Percentiles rank a stretch among this genome's conserved stretches.
phyloP scores from a whole-genome alignment of 2,888 invertebrate genomes.

The Acholoe squamosa region DNA sequence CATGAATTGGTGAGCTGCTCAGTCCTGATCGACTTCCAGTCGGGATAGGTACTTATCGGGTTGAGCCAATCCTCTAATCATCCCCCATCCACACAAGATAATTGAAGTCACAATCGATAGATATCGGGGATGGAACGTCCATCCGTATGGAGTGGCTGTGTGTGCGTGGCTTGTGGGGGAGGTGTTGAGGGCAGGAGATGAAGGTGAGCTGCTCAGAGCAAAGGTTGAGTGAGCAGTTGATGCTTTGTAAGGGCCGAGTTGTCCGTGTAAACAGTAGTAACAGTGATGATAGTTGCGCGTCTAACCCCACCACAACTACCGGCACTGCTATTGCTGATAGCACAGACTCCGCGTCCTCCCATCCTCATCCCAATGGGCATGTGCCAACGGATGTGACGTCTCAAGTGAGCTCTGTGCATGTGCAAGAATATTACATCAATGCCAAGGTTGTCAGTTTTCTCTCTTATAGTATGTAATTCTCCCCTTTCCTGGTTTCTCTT shows the following conservation, averaged over 20 bases:
- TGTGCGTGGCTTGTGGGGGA: neutral
- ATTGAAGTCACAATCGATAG: too few relatives aligned
- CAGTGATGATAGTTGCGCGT: constrained; percentile 65
- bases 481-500: too few relatives aligned
- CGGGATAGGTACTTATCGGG: too few relatives aligned
- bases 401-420: neutral
- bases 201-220: neutral
- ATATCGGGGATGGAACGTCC: too few relatives aligned
- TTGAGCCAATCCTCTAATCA: too few relatives aligned
- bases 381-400: constrained; percentile 32
- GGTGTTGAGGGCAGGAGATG: neutral
- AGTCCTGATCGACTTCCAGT: too few relatives aligned
- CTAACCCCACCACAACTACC: constrained; percentile 63
- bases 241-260: constrained; percentile 30
- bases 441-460: too few relatives aligned
- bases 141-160: neutral
- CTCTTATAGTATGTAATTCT: too few relatives aligned
- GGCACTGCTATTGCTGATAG: constrained; percentile 66
- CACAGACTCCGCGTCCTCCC: constrained; percentile 53
- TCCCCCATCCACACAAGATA: too few relatives aligned
- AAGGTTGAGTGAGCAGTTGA: neutral
- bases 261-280: constrained; percentile 65
- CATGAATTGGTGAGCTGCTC: too few relatives aligned
- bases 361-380: neutral
- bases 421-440: too few relatives aligned